Percentiles rank a stretch among this genome's conserved stretches.
Evolutionary conservation across 2,797 vertebrate genomes (phyloP).

Genomic region (Psittacula derbiana): DNA sequence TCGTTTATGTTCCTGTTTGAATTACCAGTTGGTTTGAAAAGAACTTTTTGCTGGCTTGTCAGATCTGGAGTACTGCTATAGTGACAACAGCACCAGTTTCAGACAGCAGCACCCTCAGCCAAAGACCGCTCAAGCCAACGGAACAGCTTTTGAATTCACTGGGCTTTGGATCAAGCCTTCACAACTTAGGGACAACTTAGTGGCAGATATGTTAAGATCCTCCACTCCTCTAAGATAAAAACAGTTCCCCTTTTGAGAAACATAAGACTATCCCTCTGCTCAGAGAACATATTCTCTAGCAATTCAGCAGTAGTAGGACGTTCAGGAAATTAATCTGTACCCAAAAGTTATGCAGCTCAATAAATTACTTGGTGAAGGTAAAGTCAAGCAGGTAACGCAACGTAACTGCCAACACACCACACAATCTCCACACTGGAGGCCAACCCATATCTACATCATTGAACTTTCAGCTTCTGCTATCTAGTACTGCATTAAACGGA

Average conservation of each 20-base stretch:
- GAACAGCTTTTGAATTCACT: not conserved
- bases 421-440: not conserved
- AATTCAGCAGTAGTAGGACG: not conserved
- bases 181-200: not conserved
- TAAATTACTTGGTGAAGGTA: not conserved
- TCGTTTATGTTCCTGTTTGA: not conserved
- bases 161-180: slow-evolving; percentile 2
- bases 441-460: not conserved
- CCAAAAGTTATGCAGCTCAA: not conserved
- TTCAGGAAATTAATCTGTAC: not conserved
- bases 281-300: not conserved
- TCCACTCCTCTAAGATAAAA: not conserved
- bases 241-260: not conserved
- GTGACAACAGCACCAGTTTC: not conserved
- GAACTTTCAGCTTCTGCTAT: slow-evolving; percentile 12
- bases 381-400: not conserved
- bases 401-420: not conserved
- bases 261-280: not conserved
- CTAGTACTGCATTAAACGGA: not conserved
- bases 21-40: not conserved
- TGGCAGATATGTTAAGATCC: not conserved
- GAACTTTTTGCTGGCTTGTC: slow-evolving; percentile 16
- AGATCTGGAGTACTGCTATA: not conserved
- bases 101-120: slow-evolving; percentile 3
- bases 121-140: not conserved